These are phyloP conservation scores for Ectemnius continuus DNA, from an alignment of 2,888 invertebrate species.

Conservation along the genomic window DNA sequence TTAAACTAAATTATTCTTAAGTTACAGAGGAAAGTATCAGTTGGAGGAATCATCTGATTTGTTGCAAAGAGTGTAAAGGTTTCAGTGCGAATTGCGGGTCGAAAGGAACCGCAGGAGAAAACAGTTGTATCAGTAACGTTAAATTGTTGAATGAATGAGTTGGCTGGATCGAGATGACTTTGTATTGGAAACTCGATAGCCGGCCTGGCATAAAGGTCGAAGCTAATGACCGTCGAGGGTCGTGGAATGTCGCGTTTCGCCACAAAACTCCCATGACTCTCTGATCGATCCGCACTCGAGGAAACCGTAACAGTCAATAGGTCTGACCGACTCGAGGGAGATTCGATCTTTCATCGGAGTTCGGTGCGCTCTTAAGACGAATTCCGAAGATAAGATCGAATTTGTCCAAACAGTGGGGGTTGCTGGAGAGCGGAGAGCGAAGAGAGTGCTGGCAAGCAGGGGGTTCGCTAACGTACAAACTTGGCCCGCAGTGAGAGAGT, in stretches of 20 bases:
- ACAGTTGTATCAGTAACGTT: too few species aligned
- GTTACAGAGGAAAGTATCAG: too few species aligned
- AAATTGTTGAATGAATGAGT: too few species aligned
- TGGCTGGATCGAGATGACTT: too few species aligned
- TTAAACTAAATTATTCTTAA: too few species aligned
- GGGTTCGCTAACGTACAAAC: conserved; percentile 43
- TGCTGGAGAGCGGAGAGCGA: conserved; percentile 53
- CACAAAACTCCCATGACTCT: conserved; percentile 23
- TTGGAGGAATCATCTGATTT: too few species aligned
- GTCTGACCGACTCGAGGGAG: too few species aligned
- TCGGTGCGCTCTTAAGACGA: conserved; percentile 32
- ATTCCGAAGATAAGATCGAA: conserved; percentile 66
- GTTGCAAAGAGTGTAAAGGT: too few species aligned
- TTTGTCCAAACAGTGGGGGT: conserved; percentile 67
- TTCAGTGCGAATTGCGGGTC: too few species aligned
- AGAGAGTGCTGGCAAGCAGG: conserved; percentile 19
- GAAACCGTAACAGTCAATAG: conserved; percentile 34
- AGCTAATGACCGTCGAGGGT: conserved; percentile 5
- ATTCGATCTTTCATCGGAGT: conserved; percentile 3
- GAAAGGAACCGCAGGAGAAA: neutral
- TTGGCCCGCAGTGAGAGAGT: conserved; percentile 27
- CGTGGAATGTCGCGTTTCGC: conserved; percentile 6
- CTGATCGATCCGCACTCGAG: conserved; percentile 22
- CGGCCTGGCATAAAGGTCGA: neutral
- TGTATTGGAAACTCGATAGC: conserved; percentile 18